A percentile compares a stretch with the other conserved stretches of the same genome.
phyloP scores from a whole-genome alignment of 1,140 invertebrate genomes.

The Drosophila cardini region DNA sequence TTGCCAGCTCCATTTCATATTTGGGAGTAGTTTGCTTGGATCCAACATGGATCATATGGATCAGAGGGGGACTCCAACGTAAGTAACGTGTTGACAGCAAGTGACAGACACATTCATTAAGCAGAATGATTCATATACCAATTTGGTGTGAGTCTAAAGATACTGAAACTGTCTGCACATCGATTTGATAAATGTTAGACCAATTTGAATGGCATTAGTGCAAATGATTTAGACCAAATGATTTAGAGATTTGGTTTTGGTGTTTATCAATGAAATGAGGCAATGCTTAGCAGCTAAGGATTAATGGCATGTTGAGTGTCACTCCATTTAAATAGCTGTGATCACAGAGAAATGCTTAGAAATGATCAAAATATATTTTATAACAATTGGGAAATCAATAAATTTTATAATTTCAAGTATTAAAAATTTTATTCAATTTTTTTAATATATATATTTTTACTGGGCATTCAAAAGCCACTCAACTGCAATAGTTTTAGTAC shows the following conservation, averaged over 20 bases:
- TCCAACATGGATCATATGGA: slow-evolving; percentile 2
- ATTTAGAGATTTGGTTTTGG: slow-evolving; percentile 57
- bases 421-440: too few species aligned
- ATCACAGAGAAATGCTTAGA: too few species aligned
- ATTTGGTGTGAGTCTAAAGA: not conserved
- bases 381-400: too few species aligned
- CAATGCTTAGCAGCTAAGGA: slow-evolving; percentile 23
- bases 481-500: too few species aligned
- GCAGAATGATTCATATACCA: slow-evolving; percentile 74
- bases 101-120: slow-evolving; percentile 83
- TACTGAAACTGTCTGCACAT: slow-evolving; percentile 18
- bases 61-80: slow-evolving; percentile 35
- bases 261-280: slow-evolving; percentile 47
- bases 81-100: slow-evolving; percentile 79
- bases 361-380: too few species aligned
- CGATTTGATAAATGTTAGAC: slow-evolving; percentile 60
- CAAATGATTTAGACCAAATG: slow-evolving; percentile 72
- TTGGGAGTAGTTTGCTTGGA: slow-evolving; percentile 57
- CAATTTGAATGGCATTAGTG: slow-evolving; percentile 71
- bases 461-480: too few species aligned
- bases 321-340: not conserved
- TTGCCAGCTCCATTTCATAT: slow-evolving; percentile 74
- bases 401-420: too few species aligned
- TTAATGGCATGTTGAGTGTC: slow-evolving; percentile 3
- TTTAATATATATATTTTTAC: too few species aligned